phyloP scores from a whole-genome alignment of 2,113 vertebrate genomes.

The Zeus faber region DNA sequence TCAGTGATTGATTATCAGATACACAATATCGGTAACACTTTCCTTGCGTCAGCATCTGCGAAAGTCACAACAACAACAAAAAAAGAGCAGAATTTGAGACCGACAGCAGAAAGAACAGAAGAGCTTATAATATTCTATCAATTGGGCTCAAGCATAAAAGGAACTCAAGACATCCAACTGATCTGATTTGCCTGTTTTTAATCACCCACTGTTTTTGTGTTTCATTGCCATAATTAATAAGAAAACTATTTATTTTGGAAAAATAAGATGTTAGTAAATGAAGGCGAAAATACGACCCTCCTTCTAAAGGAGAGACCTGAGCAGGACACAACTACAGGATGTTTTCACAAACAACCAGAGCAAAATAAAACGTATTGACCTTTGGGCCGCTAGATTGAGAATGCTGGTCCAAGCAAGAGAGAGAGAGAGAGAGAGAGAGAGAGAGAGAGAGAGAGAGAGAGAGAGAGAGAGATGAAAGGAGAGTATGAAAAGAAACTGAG shows the following conservation, averaged over 20 bases:
- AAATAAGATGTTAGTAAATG: slow-evolving; percentile 39
- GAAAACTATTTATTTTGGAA: slow-evolving; percentile 36
- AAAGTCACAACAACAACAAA: too few species aligned
- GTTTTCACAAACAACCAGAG: too few species aligned
- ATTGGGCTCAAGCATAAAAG: slow-evolving; percentile 16
- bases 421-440: too few species aligned
- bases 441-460: background rate
- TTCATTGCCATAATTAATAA: slow-evolving; percentile 35
- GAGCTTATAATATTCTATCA: slow-evolving; percentile 33
- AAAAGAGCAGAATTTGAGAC: slow-evolving; percentile 31
- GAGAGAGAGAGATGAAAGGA: background rate
- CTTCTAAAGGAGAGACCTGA: slow-evolving; percentile 10
- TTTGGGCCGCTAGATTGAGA: too few species aligned
- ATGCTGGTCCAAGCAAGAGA: background rate
- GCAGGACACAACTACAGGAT: slow-evolving; percentile 12
- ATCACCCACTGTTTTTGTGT: slow-evolving; percentile 31
- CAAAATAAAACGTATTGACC: too few species aligned
- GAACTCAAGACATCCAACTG: slow-evolving; percentile 25
- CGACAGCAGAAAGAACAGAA: slow-evolving; percentile 30
- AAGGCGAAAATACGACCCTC: slow-evolving; percentile 25
- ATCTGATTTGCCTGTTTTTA: slow-evolving; percentile 40
- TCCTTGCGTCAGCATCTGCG: slow-evolving; percentile 15
- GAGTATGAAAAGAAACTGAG: background rate
- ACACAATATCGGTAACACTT: slow-evolving; percentile 25
- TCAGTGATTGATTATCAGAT: slow-evolving; percentile 32